Conservation (phyloP, 2,113 vertebrate species). For the Mugil cephalus region DNA sequence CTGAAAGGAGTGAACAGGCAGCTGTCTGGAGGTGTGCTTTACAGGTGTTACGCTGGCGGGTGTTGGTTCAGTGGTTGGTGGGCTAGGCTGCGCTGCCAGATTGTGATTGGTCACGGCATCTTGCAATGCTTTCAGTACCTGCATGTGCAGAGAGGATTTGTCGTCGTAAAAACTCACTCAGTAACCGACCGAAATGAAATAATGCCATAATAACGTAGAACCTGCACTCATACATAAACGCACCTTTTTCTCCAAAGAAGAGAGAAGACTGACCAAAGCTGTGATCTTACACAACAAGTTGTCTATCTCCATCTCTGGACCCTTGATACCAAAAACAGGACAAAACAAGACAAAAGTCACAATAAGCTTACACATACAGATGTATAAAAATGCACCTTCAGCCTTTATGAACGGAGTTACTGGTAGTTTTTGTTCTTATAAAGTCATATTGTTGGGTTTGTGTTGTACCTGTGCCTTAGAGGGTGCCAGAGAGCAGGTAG, state of each 20-base stretch:
- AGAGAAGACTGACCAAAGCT: conserved; percentile 86
- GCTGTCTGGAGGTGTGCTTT: conserved; percentile 70
- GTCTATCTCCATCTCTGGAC: conserved; percentile 85
- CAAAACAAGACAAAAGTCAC: neutral
- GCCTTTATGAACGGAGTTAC: neutral
- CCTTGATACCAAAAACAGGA: conserved; percentile 55
- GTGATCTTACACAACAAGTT: conserved; percentile 86
- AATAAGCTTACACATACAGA: neutral
- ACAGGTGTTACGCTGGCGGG: conserved; percentile 21
- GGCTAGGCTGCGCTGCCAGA: conserved; percentile 80
- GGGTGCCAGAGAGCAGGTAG: conserved; percentile 69
- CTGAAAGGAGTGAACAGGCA: conserved; percentile 86
- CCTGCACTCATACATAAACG: neutral
- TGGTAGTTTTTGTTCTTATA: neutral
- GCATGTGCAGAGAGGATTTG: neutral
- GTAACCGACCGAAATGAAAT: rapidly evolving
- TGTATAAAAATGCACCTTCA: neutral
- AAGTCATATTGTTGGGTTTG: neutral
- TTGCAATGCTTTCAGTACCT: conserved; percentile 89
- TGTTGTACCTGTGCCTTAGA: conserved; percentile 82
- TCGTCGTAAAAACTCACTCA: rapidly evolving
- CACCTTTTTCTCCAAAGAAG: conserved; percentile 89
- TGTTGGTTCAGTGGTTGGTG: conserved; percentile 44
- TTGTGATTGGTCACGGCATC: conserved; percentile 86
- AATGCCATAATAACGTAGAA: too few relatives aligned